These are phyloP conservation scores for Phoenicopterus ruber DNA, from an alignment of 2,113 vertebrate genomes.

Conservation along the genomic window DNA sequence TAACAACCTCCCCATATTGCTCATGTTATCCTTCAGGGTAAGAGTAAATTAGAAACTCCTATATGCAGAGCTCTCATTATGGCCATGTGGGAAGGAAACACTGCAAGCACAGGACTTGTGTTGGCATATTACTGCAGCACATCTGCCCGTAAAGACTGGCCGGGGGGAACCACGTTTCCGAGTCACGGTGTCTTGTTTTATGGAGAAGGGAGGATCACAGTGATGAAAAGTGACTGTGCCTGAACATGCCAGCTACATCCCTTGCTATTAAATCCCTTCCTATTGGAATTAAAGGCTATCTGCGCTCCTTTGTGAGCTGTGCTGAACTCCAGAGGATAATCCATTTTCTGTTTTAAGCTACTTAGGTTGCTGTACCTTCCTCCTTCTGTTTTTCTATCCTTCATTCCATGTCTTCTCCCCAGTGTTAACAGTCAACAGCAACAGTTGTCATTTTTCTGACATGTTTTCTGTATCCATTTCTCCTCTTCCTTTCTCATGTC, in stretches of 20 bases:
- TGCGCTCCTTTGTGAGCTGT: not conserved
- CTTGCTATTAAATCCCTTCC: not conserved
- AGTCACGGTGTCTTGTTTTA: not conserved
- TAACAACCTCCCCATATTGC: not conserved
- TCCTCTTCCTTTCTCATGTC: not conserved
- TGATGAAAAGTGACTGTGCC: not conserved
- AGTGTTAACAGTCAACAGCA: not conserved
- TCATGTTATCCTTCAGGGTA: not conserved
- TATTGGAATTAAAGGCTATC: not conserved
- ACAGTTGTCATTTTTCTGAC: not conserved
- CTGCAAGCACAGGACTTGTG: not conserved
- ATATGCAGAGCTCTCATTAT: not conserved
- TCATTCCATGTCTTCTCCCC: not conserved
- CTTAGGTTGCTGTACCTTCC: not conserved
- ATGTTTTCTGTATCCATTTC: not conserved
- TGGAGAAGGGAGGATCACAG: not conserved
- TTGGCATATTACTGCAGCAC: not conserved
- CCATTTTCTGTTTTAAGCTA: not conserved
- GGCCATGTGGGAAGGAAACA: not conserved
- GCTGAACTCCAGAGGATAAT: not conserved
- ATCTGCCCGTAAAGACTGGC: not conserved
- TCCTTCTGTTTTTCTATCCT: not conserved
- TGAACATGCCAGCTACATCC: not conserved
- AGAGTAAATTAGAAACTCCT: not conserved
- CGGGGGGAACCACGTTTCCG: accelerated